Conservation (phyloP, 2,113 vertebrate species). For the Mastomys natalensis region DNA sequence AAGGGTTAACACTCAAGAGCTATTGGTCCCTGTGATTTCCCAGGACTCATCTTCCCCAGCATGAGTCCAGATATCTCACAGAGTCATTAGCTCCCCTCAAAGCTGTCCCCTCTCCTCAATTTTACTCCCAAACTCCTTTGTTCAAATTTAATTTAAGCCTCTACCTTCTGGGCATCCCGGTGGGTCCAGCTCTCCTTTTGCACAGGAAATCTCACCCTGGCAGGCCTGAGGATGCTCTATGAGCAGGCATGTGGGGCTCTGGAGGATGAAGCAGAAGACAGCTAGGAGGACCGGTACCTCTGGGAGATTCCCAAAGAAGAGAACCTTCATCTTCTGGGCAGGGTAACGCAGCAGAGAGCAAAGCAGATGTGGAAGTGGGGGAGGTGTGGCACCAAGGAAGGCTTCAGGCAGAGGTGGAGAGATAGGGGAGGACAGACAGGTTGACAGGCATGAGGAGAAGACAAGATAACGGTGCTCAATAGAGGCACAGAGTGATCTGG, state of each 20-base stretch:
- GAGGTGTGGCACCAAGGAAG: not conserved
- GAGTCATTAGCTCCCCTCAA: not conserved
- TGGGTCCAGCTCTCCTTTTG: not conserved
- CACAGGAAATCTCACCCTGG: not conserved
- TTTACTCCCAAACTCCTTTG: not conserved
- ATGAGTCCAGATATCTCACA: not conserved
- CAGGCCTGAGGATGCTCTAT: not conserved
- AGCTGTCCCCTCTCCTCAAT: not conserved
- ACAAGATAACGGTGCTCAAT: not conserved
- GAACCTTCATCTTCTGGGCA: not conserved
- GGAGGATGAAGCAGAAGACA: slow-evolving; percentile 64
- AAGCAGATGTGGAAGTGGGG: not conserved
- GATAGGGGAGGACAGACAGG: not conserved
- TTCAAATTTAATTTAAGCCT: not conserved
- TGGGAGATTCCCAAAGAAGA: not conserved
- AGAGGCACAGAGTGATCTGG: not conserved
- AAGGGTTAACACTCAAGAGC: not conserved
- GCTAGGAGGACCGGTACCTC: not conserved
- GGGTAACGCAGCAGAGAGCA: not conserved
- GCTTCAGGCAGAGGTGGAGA: not conserved
- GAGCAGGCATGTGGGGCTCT: not conserved
- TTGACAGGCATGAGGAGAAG: not conserved
- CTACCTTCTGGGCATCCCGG: slow-evolving; percentile 55
- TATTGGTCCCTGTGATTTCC: not conserved
- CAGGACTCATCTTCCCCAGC: no score